These are phyloP conservation scores for Enteromius paludinosus DNA, from an alignment of 2,797 vertebrate species.

Conservation along the genomic window DNA sequence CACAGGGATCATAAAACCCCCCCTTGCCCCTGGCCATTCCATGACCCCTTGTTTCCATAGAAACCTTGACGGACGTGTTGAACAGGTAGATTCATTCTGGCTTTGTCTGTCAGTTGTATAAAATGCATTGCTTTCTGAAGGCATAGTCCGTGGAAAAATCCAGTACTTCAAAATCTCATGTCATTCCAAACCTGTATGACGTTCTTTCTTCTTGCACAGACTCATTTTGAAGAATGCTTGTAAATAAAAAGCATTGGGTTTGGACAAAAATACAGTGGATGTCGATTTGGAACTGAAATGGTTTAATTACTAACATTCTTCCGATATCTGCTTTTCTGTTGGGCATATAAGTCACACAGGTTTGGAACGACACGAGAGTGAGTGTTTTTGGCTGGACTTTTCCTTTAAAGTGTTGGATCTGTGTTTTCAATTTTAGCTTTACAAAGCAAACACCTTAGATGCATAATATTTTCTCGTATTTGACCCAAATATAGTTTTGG, in stretches of 20 bases:
- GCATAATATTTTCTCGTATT: not conserved
- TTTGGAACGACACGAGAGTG: not conserved
- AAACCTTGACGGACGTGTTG: slow-evolving; percentile 16
- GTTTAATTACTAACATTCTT: not conserved
- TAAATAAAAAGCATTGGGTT: too few species aligned
- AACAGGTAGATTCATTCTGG: slow-evolving; percentile 30
- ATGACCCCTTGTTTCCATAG: slow-evolving; percentile 40
- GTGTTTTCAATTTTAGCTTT: not conserved
- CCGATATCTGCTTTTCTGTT: not conserved
- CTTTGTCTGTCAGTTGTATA: not conserved
- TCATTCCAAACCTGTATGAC: not conserved
- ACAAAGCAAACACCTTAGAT: not conserved
- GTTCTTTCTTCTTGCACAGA: not conserved
- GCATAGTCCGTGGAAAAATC: not conserved
- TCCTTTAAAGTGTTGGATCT: not conserved
- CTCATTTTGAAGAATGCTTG: not conserved
- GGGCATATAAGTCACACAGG: not conserved
- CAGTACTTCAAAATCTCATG: not conserved
- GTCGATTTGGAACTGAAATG: not conserved
- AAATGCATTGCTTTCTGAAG: not conserved
- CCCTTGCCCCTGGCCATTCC: slow-evolving; percentile 3
- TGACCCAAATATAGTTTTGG: not conserved
- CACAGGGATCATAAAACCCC: slow-evolving; percentile 37
- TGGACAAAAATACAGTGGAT: too few species aligned
- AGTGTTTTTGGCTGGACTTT: not conserved